Percentiles rank a stretch among this genome's conserved stretches.
Conservation (phyloP, 2,888 invertebrate species). For the Synergus gifuensis region DNA sequence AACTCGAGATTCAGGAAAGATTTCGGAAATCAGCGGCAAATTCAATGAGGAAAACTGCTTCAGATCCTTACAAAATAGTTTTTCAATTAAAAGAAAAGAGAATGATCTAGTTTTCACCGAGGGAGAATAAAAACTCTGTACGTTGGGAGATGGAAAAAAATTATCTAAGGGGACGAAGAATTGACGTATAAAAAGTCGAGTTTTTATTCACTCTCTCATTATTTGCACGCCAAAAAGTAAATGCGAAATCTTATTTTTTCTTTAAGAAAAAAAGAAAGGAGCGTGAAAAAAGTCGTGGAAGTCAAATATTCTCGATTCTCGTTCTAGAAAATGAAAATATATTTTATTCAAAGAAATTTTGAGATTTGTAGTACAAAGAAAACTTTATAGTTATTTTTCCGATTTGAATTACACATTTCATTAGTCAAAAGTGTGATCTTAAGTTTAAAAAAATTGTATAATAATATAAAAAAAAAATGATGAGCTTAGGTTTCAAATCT, state of each 20-base stretch:
- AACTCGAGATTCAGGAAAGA: not conserved
- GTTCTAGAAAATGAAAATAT: not conserved
- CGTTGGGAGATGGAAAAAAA: conserved; percentile 28
- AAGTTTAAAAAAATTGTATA: no score
- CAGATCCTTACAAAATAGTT: not conserved
- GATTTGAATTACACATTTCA: not conserved
- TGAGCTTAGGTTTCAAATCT: no score
- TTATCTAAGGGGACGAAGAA: conserved; percentile 31
- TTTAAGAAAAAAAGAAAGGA: not conserved
- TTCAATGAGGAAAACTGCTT: not conserved
- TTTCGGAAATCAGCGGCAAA: not conserved
- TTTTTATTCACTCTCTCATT: conserved; percentile 29
- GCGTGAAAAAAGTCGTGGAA: not conserved
- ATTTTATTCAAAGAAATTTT: no score
- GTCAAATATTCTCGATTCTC: conserved; percentile 11
- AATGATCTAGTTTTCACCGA: not conserved
- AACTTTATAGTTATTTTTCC: no score
- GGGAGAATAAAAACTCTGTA: conserved; percentile 28
- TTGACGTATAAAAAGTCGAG: conserved; percentile 23
- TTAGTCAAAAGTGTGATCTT: not conserved
- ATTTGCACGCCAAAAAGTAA: not conserved
- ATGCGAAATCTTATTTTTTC: not conserved
- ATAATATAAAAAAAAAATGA: no score
- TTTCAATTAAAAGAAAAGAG: not conserved
- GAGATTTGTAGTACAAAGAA: no score